Evolutionary conservation across 2,888 invertebrate genomes (phyloP).

Genomic region (Trachelus stipa): DNA sequence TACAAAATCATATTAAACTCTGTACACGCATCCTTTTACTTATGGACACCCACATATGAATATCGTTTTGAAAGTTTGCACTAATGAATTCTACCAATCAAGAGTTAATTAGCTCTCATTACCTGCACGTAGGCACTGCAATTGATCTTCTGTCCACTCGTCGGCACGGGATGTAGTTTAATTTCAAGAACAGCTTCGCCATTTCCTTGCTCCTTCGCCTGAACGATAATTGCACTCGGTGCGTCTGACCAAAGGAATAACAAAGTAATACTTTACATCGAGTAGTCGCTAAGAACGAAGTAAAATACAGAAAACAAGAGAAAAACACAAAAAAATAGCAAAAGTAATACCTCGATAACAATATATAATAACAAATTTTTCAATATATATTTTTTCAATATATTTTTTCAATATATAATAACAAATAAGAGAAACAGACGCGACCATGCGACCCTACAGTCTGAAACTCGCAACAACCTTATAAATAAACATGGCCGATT

Average conservation of each 20-base stretch:
- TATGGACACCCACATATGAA: not conserved
- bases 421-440: not conserved
- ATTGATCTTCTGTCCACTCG: conserved; percentile 42
- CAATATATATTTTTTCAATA: no score
- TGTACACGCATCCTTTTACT: not conserved
- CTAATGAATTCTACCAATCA: not conserved
- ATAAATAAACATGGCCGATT: no score
- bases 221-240: conserved; percentile 35
- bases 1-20: not conserved
- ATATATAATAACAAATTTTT: not conserved
- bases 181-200: conserved; percentile 55
- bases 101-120: conserved; percentile 16
- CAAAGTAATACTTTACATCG: not conserved
- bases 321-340: no score
- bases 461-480: no score
- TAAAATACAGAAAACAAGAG: not conserved
- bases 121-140: conserved; percentile 58
- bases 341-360: not conserved
- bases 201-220: conserved; percentile 30
- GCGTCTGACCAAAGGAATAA: conserved; percentile 23
- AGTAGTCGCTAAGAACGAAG: not conserved
- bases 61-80: not conserved
- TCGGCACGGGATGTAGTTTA: conserved; percentile 42
- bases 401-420: not conserved
- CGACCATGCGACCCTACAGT: no score